These are phyloP conservation scores for Conus canariensis DNA, from an alignment of 2,888 invertebrate genomes.

Conservation along the genomic window DNA sequence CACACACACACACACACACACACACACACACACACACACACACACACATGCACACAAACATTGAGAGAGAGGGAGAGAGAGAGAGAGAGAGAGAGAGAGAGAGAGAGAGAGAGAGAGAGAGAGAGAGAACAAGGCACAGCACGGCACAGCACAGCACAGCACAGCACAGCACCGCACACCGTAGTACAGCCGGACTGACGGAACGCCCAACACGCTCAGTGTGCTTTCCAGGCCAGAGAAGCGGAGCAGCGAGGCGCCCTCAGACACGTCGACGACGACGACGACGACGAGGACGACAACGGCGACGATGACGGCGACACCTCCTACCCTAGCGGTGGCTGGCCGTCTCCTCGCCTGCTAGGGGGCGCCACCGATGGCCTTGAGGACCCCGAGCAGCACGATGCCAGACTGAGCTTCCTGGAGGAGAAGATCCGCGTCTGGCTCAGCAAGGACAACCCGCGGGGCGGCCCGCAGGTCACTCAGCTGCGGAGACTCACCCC, in stretches of 20 bases:
- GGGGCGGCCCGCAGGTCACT: conserved; percentile 59
- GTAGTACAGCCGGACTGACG: background rate
- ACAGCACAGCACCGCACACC: too few species aligned
- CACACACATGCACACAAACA: too few species aligned
- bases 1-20: too few species aligned
- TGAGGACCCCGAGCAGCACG: conserved; percentile 52
- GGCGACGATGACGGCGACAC: background rate
- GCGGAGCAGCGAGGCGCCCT: background rate
- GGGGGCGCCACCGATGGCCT: conserved; percentile 40
- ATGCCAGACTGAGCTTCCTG: conserved; percentile 58
- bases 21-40: too few species aligned
- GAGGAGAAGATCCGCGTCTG: conserved; percentile 70
- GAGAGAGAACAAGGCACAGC: too few species aligned
- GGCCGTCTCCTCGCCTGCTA: too few species aligned
- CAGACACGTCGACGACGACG: background rate
- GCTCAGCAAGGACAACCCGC: conserved; percentile 63
- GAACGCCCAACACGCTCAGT: background rate
- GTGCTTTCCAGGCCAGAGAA: conserved; percentile 26
- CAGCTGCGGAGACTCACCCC: conserved; percentile 61
- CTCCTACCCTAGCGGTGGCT: background rate
- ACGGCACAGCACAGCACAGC: too few species aligned
- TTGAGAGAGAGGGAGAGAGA: too few species aligned
- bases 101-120: too few species aligned
- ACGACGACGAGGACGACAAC: background rate
- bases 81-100: too few species aligned